Conservation (phyloP, 2,888 invertebrate species). For the Eristalis pertinax region DNA sequence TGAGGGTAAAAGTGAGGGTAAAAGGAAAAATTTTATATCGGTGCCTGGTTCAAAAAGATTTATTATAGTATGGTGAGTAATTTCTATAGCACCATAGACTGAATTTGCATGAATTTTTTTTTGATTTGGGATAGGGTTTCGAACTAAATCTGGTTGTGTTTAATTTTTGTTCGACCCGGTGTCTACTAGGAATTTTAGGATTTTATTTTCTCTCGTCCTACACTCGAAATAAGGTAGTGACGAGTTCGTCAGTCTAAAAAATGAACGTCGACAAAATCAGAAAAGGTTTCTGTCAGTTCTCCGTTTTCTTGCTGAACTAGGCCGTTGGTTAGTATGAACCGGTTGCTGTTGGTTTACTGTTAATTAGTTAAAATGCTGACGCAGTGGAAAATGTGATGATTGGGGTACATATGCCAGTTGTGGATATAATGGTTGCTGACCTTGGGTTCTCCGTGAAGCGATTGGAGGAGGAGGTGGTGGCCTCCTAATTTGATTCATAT, state of each 20-base stretch:
- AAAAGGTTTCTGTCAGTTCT: conserved; percentile 14
- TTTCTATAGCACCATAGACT: conserved; percentile 14
- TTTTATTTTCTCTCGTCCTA: neutral
- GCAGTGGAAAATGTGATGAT: neutral
- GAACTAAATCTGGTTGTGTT: neutral
- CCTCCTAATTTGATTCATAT: conserved; percentile 1
- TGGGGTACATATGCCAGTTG: conserved; percentile 8
- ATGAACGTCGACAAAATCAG: conserved; percentile 24
- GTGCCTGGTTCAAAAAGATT: conserved; percentile 28
- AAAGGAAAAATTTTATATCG: conserved; percentile 28
- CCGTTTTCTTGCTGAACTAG: conserved; percentile 10
- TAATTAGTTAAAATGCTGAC: neutral
- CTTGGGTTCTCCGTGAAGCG: neutral
- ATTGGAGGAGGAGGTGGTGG: conserved; percentile 16
- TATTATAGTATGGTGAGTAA: conserved; percentile 30
- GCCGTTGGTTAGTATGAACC: neutral
- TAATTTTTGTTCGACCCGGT: neutral
- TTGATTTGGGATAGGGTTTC: conserved; percentile 9
- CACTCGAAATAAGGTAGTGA: conserved; percentile 29
- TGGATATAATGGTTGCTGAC: neutral
- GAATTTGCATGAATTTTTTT: conserved; percentile 4
- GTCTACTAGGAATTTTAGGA: neutral
- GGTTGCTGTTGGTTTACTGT: neutral
- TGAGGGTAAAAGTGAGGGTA: conserved; percentile 40
- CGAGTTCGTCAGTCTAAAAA: conserved; percentile 19